A percentile compares a stretch with the other conserved stretches of the same genome.
These are phyloP conservation scores for Stegana nigrithorax DNA, from an alignment of 2,888 invertebrate genomes.

Conservation along the genomic window DNA sequence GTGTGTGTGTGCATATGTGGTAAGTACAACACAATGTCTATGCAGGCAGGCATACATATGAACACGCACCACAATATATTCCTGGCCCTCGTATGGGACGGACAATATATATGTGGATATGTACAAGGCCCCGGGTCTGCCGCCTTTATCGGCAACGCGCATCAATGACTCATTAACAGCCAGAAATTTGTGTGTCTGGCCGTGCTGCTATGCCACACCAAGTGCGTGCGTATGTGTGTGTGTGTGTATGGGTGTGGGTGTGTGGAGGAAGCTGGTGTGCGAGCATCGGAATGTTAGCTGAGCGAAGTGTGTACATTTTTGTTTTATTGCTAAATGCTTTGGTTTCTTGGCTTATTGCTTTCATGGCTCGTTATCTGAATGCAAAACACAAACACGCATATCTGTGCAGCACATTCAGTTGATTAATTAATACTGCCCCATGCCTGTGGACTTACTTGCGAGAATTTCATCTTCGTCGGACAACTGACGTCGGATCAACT, in stretches of 20 bases:
- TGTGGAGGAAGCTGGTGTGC: background rate
- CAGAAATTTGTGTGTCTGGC: background rate
- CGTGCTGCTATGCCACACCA: background rate
- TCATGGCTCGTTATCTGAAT: background rate
- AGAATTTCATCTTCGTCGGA: no score
- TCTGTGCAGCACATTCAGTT: constrained; percentile 3
- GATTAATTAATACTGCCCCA: constrained; percentile 11
- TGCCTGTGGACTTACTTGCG: no score
- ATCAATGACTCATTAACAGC: constrained; percentile 16
- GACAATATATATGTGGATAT: background rate
- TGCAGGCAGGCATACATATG: background rate
- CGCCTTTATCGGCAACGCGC: constrained; percentile 5
- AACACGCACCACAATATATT: background rate
- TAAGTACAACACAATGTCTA: background rate
- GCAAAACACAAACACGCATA: background rate
- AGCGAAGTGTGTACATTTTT: constrained; percentile 2
- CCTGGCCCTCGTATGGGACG: background rate
- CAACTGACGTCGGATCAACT: no score
- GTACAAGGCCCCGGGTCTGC: background rate
- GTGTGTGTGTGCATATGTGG: background rate
- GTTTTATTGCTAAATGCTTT: constrained; percentile 17
- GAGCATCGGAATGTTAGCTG: background rate
- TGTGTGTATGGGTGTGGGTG: background rate
- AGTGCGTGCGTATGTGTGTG: background rate
- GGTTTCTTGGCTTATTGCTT: constrained; percentile 19